These are phyloP conservation scores for Cheilosia soror DNA, from an alignment of 2,888 invertebrate genomes.

Conservation along the genomic window DNA sequence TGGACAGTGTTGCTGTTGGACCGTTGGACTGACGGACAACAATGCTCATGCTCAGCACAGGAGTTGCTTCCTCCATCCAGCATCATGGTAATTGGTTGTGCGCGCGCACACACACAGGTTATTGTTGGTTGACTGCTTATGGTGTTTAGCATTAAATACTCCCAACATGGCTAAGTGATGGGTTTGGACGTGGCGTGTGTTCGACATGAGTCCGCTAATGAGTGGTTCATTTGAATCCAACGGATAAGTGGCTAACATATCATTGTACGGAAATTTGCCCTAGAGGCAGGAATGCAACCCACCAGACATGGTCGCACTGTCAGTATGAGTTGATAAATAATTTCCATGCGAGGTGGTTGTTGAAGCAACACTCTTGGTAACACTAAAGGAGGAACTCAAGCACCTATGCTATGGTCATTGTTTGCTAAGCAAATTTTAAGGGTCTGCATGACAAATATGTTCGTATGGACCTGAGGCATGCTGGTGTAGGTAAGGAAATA, in stretches of 20 bases:
- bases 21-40: constrained; percentile 24
- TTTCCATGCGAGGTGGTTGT: constrained; percentile 45
- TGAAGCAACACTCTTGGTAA: constrained; percentile 13
- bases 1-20: background rate
- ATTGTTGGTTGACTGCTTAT: constrained; percentile 62
- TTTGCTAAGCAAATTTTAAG: constrained; percentile 50
- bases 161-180: constrained; percentile 47
- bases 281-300: constrained; percentile 39
- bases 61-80: constrained; percentile 30
- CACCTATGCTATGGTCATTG: background rate
- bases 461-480: constrained; percentile 3
- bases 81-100: constrained; percentile 58
- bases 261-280: constrained; percentile 55
- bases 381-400: constrained; percentile 10
- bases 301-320: constrained; percentile 8
- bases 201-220: constrained; percentile 70
- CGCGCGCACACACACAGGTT: constrained; percentile 34
- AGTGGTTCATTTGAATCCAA: constrained; percentile 72
- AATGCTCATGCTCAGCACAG: constrained; percentile 15
- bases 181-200: constrained; percentile 54
- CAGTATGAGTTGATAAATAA: constrained; percentile 65
- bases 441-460: constrained; percentile 30
- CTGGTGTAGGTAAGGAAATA: background rate
- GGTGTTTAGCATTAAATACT: constrained; percentile 66
- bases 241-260: constrained; percentile 60